Evolutionary conservation across 2,797 vertebrate species (phyloP), one percentile per base, ranked within the genome.

Genomic region (Epinephelus coioides): DNA sequence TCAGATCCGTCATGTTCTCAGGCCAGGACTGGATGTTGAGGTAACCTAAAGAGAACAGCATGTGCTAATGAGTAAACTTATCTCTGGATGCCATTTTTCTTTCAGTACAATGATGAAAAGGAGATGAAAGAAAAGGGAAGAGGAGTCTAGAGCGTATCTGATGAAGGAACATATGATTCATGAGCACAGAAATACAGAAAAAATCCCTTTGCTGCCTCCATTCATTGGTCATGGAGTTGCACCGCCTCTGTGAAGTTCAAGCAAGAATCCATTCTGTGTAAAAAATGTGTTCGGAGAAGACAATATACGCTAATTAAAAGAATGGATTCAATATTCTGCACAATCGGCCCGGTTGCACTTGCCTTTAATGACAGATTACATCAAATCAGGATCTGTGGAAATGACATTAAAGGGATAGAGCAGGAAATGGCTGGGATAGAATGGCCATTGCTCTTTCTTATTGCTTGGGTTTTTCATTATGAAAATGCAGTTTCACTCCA

Each of bases 1-100:
- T 95, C 88, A 99, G 96, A 89, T 99, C 97, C 0, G 97, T 98
- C 97, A 99, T 99, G 85, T 99, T 99, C 89, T 97, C 97, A 1
- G 98, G 98, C 98, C 98, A 99, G 0, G 98, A 98, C 76, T 99
- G 98, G 86, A 99, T 98, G 83, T 99, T 99, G 82, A 99, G 92
- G 87, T 94, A 98, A 70, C 97, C 97, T 98, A 63, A 38, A 74
- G 62, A 86, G 14, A 30, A 61, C 25, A 57, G 55, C 18, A 62
- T 14, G 17, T 3, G 18, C 9, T 5, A 19, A 23, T 38, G 38
- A 49, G 10, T 23, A 1, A 21, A 4, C 17, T 9, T 10, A 69
- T 13, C 21, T 38, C 30, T 40, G 19, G 25, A 64, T 15, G 8
- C 17, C 11, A 17, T 73, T 67, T 56, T 25, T 53, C 34, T 34